These are phyloP conservation scores for Camponotus pennsylvanicus DNA, from an alignment of 1,140 invertebrate species.

Conservation along the genomic window DNA sequence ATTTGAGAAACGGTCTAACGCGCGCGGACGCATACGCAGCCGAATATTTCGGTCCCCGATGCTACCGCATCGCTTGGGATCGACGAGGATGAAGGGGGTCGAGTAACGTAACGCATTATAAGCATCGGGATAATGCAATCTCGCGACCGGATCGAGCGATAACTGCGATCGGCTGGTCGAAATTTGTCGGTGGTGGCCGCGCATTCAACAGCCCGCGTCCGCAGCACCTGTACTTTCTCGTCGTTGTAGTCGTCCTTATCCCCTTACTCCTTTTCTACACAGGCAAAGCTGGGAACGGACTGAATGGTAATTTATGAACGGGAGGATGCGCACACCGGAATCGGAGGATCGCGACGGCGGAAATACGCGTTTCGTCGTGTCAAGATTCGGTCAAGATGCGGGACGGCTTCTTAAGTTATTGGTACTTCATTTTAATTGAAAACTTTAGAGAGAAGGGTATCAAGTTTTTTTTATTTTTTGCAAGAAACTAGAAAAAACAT, in stretches of 20 bases:
- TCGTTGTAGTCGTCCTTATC: not conserved
- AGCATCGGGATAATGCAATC: slow-evolving; percentile 80
- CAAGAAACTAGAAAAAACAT: not conserved
- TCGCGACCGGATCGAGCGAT: slow-evolving; percentile 76
- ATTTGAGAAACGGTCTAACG: slow-evolving; percentile 78
- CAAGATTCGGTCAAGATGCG: not conserved
- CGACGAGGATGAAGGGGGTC: not conserved
- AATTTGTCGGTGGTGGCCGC: slow-evolving; percentile 76
- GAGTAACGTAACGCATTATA: slow-evolving; percentile 70
- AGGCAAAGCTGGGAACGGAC: not conserved
- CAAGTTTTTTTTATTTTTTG: not conserved
- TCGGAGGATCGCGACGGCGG: slow-evolving; percentile 3
- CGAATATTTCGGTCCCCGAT: slow-evolving; percentile 67
- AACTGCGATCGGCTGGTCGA: slow-evolving; percentile 77
- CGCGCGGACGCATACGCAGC: slow-evolving; percentile 52
- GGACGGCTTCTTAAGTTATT: not conserved
- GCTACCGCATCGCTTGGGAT: slow-evolving; percentile 16
- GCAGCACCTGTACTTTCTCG: slow-evolving; percentile 64
- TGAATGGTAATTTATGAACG: slow-evolving; percentile 44
- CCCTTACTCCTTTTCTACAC: not conserved
- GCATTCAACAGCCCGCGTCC: slow-evolving; percentile 31
- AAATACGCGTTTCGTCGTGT: not conserved
- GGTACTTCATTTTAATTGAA: not conserved
- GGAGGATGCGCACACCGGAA: slow-evolving; percentile 2
- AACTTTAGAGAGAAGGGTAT: not conserved